Evolutionary conservation across 2,113 vertebrate species (phyloP).

Genomic region (Odontesthes bonariensis): DNA sequence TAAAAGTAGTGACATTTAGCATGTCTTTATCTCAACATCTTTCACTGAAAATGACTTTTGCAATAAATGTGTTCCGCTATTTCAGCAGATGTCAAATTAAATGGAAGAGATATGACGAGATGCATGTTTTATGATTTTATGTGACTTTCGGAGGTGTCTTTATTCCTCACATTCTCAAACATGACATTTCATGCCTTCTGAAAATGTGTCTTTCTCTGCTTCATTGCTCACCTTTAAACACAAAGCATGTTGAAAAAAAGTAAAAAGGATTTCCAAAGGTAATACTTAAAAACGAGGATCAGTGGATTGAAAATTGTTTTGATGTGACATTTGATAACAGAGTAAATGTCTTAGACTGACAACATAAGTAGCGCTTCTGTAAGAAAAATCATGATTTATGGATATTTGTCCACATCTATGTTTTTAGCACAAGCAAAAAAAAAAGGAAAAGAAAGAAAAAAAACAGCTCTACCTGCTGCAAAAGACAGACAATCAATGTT

Average conservation of each 20-base stretch:
- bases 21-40: slow-evolving; percentile 54
- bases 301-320: slow-evolving; percentile 13
- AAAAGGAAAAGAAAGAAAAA: too few relatives aligned
- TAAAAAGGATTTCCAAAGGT: not conserved
- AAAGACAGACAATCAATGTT: not conserved
- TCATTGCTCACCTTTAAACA: slow-evolving; percentile 41
- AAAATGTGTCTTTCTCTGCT: slow-evolving; percentile 36
- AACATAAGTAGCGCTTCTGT: not conserved
- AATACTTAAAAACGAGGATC: not conserved
- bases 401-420: not conserved
- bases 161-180: slow-evolving; percentile 44
- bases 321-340: slow-evolving; percentile 34
- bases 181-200: slow-evolving; percentile 61
- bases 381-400: not conserved
- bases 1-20: slow-evolving; percentile 60
- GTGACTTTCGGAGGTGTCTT: slow-evolving; percentile 38
- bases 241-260: slow-evolving; percentile 25
- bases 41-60: slow-evolving; percentile 35
- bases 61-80: slow-evolving; percentile 16
- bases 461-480: not conserved
- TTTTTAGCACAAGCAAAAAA: too few relatives aligned
- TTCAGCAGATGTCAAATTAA: slow-evolving; percentile 44
- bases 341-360: not conserved
- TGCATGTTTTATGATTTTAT: slow-evolving; percentile 39
- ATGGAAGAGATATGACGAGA: slow-evolving; percentile 44